Base-by-base conservation (phyloP, 2,113 vertebrate species). In the Sisor rabdophorus region DNA sequence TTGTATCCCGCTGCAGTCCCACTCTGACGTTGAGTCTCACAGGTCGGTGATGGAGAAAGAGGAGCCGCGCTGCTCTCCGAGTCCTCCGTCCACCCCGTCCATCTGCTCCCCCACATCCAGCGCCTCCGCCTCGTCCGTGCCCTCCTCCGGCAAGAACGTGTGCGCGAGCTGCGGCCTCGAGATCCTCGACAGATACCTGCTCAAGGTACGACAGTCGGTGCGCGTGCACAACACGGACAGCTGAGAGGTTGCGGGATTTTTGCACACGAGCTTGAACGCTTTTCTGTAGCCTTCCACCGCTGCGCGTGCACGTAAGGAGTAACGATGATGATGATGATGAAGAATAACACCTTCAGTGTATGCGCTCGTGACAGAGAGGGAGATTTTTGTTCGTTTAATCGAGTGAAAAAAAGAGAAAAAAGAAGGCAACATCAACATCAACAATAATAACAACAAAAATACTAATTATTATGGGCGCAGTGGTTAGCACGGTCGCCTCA, bases 131-230 rank as follows among this genome's bases (percentile, higher is more conserved):
- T 95, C 95, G 79, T 96, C 95, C 60, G 90, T 91, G 81, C 93
- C 90, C 55, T 94, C 95, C 60, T 92, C 91, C 20, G 93, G 94
- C 86, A 98, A 97, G 90, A 97, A 97, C 89, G 84, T 95, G 89
- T 98, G 97, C 87, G 95, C 95, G 83, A 97, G 96, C 87, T 98
- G 97, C 84, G 97, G 97, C 20, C 92, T 95, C 74, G 96, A 99
- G 90, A 98, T 98, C 90, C 88, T 96, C 82, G 97, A 98, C 88
- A 90, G 96, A 85, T 98, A 98, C 87, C 86, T 98, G 84, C 95
- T 98, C 78, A 98, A 98, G 96, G 96, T 98, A 85, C 15, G 72
- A 71, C 12, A 32, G 32, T 53, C 83, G 85, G 58, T 75, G 28
- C 32, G 22, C 19, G 12, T 40, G 20, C 11, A 15, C 11, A 58